Evolutionary conservation across 2,797 vertebrate genomes (phyloP).

Genomic region (Myotis vivesi): DNA sequence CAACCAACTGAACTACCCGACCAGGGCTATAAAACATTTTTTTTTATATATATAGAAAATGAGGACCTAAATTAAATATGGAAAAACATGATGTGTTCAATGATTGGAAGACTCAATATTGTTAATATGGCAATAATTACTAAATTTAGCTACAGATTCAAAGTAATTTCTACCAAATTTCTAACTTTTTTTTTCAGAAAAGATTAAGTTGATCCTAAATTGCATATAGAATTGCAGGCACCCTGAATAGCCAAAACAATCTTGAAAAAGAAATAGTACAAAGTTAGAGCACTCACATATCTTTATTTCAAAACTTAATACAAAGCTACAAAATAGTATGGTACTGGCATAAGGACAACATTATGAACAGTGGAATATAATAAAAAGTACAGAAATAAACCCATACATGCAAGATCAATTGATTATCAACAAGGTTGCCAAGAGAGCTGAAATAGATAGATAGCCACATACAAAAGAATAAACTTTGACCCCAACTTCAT

Average conservation of each 20-base stretch:
- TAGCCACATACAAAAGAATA: background rate
- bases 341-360: background rate
- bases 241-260: background rate
- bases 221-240: background rate
- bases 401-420: background rate
- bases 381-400: slow-evolving; percentile 1
- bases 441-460: background rate
- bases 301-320: background rate
- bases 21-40: background rate
- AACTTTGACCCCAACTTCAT: background rate
- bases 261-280: background rate
- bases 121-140: background rate
- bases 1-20: background rate
- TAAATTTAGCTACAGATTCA: background rate
- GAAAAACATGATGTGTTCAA: background rate
- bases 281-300: background rate
- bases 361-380: background rate
- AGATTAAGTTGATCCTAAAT: background rate
- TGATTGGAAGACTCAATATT: background rate
- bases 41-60: background rate
- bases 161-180: background rate
- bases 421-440: background rate
- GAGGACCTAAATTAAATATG: slow-evolving; percentile 18
- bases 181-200: background rate
- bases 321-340: background rate